Conservation (phyloP, 2,113 vertebrate species). For the Nibea coibor region DNA sequence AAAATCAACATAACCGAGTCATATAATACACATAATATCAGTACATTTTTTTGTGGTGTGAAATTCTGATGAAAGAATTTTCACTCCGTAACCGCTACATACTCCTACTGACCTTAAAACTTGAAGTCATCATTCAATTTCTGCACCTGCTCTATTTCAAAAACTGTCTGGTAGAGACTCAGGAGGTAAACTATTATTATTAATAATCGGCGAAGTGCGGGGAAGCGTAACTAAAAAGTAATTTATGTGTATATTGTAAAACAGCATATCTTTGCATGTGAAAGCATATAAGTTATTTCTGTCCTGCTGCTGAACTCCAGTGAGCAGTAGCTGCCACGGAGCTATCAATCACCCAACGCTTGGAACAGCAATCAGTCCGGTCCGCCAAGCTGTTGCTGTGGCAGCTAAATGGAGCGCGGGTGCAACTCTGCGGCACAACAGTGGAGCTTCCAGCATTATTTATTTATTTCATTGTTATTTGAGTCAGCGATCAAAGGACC, state of each 20-base stretch:
- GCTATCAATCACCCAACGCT: constrained; percentile 63
- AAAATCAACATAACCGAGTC: background rate
- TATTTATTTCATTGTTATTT: constrained; percentile 64
- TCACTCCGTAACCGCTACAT: background rate
- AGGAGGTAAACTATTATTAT: background rate
- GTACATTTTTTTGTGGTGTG: background rate
- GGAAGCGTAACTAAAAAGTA: background rate
- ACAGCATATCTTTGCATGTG: constrained; percentile 18
- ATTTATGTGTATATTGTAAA: background rate
- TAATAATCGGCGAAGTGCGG: background rate
- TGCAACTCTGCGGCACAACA: constrained; percentile 21
- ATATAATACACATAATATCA: background rate
- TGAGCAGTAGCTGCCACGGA: constrained; percentile 46
- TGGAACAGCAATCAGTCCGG: constrained; percentile 51
- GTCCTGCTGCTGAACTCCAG: constrained; percentile 49
- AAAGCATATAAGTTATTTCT: constrained; percentile 39
- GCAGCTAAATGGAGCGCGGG: constrained; percentile 52
- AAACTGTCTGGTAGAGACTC: background rate
- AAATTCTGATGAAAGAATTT: background rate
- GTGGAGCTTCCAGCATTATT: constrained; percentile 44
- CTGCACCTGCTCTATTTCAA: background rate
- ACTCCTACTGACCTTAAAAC: background rate
- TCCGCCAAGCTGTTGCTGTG: constrained; percentile 44
- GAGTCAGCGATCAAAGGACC: constrained; percentile 64
- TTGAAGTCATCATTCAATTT: background rate